A percentile compares a stretch with the other conserved stretches of the same genome.
These are phyloP conservation scores for Syngnathus rostellatus DNA, from an alignment of 2,797 vertebrate genomes.

Conservation along the genomic window DNA sequence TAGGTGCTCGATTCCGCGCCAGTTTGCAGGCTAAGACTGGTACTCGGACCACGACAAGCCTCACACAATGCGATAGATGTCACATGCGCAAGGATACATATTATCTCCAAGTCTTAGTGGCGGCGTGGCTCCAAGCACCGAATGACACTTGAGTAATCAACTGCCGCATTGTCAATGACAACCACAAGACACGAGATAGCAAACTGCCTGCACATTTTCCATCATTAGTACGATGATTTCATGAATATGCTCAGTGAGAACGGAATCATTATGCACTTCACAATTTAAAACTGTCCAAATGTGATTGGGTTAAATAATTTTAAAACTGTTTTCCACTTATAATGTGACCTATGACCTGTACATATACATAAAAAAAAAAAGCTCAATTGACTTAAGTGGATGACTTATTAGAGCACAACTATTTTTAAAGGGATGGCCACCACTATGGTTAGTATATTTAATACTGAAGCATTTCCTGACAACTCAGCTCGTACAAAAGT, in stretches of 20 bases:
- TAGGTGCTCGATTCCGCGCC: not conserved
- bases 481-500: not conserved
- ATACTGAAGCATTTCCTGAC: not conserved
- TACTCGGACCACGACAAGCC: not conserved
- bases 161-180: conserved; percentile 6
- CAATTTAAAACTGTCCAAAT: no score
- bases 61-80: conserved; percentile 10
- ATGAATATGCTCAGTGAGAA: conserved; percentile 6
- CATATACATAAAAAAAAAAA: no score
- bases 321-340: no score
- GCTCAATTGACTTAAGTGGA: not conserved
- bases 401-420: not conserved
- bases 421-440: not conserved
- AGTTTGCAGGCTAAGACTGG: not conserved
- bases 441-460: not conserved
- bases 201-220: not conserved
- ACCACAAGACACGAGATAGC: not conserved
- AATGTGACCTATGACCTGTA: no score
- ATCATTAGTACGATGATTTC: not conserved
- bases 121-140: conserved; percentile 10
- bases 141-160: conserved; percentile 54
- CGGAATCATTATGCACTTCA: not conserved
- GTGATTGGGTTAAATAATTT: no score
- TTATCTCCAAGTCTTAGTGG: conserved; percentile 17
- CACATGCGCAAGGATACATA: conserved; percentile 6